phyloP scores from a whole-genome alignment of 1,140 invertebrate genomes.

The Brachionus sp. region DNA sequence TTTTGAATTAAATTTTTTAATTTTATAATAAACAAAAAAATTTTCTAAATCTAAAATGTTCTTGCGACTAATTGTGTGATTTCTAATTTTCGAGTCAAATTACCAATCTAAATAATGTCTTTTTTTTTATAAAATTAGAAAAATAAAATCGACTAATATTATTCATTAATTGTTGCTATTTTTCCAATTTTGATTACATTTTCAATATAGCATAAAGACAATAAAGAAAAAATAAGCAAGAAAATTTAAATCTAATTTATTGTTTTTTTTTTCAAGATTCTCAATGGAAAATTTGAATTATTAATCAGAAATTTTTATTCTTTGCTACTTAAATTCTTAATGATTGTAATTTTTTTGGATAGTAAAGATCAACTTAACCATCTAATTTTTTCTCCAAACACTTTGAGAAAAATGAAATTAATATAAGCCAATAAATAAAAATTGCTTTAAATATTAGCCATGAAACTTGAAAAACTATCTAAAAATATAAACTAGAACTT shows the following conservation, averaged over 20 bases:
- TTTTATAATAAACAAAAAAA: too few relatives aligned
- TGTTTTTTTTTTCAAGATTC: neutral
- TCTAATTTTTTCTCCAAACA: neutral
- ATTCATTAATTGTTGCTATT: neutral
- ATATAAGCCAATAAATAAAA: neutral
- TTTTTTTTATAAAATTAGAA: neutral
- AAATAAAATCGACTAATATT: neutral
- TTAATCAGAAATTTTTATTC: neutral
- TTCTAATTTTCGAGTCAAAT: neutral
- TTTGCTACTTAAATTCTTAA: neutral
- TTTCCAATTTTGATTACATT: neutral
- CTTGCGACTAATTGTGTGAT: neutral
- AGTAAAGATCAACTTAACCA: neutral
- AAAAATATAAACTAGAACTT: neutral
- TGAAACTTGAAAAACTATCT: neutral
- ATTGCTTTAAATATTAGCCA: neutral
- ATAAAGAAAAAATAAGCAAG: neutral
- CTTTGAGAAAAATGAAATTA: neutral
- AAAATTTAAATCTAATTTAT: neutral
- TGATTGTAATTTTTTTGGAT: neutral
- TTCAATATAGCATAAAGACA: neutral
- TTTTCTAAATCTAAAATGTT: too few relatives aligned
- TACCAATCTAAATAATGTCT: neutral
- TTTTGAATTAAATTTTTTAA: too few relatives aligned
- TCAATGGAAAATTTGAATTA: neutral